These are phyloP conservation scores for Eilema griseolum DNA, from an alignment of 2,888 invertebrate genomes.

Conservation along the genomic window DNA sequence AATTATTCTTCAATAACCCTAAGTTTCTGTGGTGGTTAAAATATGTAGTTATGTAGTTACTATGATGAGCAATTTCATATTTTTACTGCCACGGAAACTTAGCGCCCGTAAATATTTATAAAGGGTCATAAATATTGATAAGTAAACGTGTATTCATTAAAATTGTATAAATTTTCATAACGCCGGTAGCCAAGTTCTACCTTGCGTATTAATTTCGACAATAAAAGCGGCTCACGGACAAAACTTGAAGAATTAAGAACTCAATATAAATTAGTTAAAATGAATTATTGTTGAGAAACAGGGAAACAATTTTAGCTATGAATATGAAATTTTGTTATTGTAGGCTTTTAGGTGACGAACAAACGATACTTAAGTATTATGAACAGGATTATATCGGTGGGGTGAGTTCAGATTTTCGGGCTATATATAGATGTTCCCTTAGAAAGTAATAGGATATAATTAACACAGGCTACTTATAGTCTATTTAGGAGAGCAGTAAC, in stretches of 20 bases:
- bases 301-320: slow-evolving; percentile 67
- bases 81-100: slow-evolving; percentile 2
- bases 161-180: slow-evolving; percentile 64
- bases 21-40: too few relatives aligned
- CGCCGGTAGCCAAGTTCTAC: slow-evolving; percentile 43
- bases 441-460: background rate
- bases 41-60: background rate
- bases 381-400: background rate
- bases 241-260: slow-evolving; percentile 71
- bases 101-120: slow-evolving; percentile 39
- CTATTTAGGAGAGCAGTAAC: too few relatives aligned
- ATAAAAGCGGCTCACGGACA: slow-evolving; percentile 59
- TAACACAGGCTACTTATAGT: too few relatives aligned
- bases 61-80: background rate
- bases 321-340: slow-evolving; percentile 41
- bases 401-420: background rate
- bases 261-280: slow-evolving; percentile 73
- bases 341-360: slow-evolving; percentile 12
- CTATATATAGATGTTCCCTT: background rate
- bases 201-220: slow-evolving; percentile 63
- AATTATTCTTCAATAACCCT: too few relatives aligned
- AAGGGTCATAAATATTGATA: slow-evolving; percentile 46
- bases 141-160: slow-evolving; percentile 54
- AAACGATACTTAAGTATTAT: background rate
- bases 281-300: slow-evolving; percentile 72